A percentile compares a stretch with the other conserved stretches of the same genome.
These are phyloP conservation scores for Dicranocentrus wangi DNA, from an alignment of 2,888 invertebrate species.

Conservation along the genomic window DNA sequence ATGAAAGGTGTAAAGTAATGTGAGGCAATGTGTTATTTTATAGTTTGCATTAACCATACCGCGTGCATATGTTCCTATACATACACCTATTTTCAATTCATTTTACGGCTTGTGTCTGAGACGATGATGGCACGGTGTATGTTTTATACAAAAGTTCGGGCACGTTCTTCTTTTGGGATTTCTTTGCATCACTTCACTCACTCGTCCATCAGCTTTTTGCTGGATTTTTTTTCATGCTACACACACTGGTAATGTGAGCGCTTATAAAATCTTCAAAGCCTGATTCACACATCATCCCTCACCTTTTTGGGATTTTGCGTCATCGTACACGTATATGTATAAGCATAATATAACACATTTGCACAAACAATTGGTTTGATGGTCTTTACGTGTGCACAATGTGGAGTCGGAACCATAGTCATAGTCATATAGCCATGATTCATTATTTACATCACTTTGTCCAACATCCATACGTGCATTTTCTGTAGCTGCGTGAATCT, in stretches of 20 bases:
- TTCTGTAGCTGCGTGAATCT: background rate
- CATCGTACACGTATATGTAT: slow-evolving; percentile 18
- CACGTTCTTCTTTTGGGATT: too few species aligned
- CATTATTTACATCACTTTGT: background rate
- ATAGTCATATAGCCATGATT: too few species aligned
- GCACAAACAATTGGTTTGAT: background rate
- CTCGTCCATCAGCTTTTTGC: slow-evolving; percentile 29
- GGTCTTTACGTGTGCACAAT: background rate
- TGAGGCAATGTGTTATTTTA: too few species aligned
- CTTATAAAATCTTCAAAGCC: slow-evolving; percentile 32
- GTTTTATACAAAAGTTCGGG: too few species aligned
- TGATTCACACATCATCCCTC: slow-evolving; percentile 49
- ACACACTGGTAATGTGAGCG: slow-evolving; percentile 31
- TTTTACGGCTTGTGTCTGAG: too few species aligned
- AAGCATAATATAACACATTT: background rate
- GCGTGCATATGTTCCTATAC: too few species aligned
- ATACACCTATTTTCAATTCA: too few species aligned
- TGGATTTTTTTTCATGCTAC: slow-evolving; percentile 31
- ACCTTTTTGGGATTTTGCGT: slow-evolving; percentile 51
- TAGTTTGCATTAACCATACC: too few species aligned
- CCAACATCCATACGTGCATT: background rate
- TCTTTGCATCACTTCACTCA: too few species aligned
- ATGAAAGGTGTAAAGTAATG: too few species aligned
- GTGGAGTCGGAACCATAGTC: too few species aligned
- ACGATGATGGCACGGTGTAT: too few species aligned